phyloP scores from a whole-genome alignment of 2,113 vertebrate species.

The Dryoscopus gambensis region DNA sequence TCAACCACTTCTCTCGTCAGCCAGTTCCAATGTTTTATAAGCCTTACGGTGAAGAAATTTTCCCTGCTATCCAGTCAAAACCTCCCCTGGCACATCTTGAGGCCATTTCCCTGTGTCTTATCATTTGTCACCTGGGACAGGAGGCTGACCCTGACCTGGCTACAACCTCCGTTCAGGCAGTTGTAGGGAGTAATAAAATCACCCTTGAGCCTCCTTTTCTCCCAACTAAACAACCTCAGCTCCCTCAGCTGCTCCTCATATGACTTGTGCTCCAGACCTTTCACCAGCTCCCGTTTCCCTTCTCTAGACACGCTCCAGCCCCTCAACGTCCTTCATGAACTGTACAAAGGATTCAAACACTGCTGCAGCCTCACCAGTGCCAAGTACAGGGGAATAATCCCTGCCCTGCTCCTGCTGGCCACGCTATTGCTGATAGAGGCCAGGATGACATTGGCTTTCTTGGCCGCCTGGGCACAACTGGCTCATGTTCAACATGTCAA shows the following conservation, averaged over 20 bases:
- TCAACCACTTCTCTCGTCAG: not conserved
- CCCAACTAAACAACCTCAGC: not conserved
- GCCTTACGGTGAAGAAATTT: not conserved
- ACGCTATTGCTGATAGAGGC: accelerated
- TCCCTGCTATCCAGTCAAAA: not conserved
- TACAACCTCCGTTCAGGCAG: not conserved
- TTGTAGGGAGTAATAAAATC: not conserved
- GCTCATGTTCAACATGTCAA: accelerated
- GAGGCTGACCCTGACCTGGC: accelerated
- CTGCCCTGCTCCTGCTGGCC: accelerated
- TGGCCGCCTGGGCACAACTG: not conserved
- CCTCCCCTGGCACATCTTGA: not conserved
- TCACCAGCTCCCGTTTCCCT: accelerated
- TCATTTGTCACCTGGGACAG: accelerated
- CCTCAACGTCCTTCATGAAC: not conserved
- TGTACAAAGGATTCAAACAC: not conserved
- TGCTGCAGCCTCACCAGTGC: not conserved
- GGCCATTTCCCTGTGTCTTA: not conserved
- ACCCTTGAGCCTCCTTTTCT: not conserved
- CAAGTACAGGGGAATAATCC: accelerated
- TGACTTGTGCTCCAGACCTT: not conserved
- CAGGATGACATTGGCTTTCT: not conserved
- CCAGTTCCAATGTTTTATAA: not conserved
- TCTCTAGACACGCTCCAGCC: not conserved
- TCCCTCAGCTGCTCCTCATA: not conserved